Base-by-base conservation (phyloP, 2,888 invertebrate species). In the Melolontha melolontha region DNA sequence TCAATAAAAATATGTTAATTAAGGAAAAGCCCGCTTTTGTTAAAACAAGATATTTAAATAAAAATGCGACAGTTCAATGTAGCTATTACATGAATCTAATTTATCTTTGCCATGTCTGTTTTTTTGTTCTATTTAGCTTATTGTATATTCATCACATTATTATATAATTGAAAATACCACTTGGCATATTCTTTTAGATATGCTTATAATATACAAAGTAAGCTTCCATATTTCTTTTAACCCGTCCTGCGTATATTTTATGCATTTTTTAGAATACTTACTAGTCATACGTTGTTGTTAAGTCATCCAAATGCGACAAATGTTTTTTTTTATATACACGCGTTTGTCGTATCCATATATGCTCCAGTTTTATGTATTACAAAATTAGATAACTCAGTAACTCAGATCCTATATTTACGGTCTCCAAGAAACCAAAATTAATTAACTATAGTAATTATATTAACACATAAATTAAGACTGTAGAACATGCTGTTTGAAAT, bases 251-350 rank as follows among this genome's bases (percentile, higher is more conserved):
- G 10, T 8, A 34, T 34, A 34, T 6, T 6, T 34, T 34, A 41
- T 41, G 41, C 57, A 40, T 16, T 34, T 63, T 22, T 22, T 50
- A 63, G 49, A 50, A 49, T 49, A 27, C 27, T 52, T 54, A 52
- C 68, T 68, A 68, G 68, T 68, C 68, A 68, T 68, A 68, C 63
- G 54, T 52, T 59, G 59, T 59, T 47, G 59, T 47, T 68, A 68
- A 68, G 64, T 64, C 55, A 55, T 63, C 22, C 34, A 52, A 29
- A 29, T 34, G 59, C 47, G 47, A 62, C n/a, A 34, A 62, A 63
- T 49, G 52, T 64, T 44, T 54, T 64, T 52, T 51, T 63, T 44
- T 64, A 54, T 64, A 44, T 42, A 39, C 42, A 41, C 11, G 22
- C 52, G 11, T 52, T 52, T 49, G 40, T 51, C 22, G 22, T 64